Percentiles rank a stretch among this genome's conserved stretches.
These are phyloP conservation scores for Tragelaphus eurycerus DNA, from an alignment of 2,797 vertebrate species.

Conservation along the genomic window DNA sequence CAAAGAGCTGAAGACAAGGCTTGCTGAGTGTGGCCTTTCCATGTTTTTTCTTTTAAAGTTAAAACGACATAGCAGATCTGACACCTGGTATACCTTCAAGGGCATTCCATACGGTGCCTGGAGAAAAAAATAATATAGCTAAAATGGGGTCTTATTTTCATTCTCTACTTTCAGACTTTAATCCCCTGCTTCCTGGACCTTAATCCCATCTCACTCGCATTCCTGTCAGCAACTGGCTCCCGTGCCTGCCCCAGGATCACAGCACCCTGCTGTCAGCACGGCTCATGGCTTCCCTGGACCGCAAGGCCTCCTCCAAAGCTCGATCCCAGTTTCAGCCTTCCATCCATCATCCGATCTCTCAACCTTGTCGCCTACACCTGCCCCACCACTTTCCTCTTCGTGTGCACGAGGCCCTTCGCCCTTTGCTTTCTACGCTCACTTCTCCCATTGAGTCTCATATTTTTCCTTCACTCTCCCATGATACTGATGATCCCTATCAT, in stretches of 20 bases:
- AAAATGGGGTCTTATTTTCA: background rate
- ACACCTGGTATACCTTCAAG: background rate
- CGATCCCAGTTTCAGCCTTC: background rate
- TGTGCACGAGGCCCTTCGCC: background rate
- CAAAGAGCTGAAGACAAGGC: background rate
- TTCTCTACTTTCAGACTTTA: background rate
- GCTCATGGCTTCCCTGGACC: background rate
- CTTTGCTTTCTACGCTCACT: background rate
- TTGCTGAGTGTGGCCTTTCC: background rate
- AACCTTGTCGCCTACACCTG: accelerated
- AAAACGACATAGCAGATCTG: background rate
- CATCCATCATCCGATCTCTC: background rate
- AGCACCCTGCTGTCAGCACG: background rate
- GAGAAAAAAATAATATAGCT: background rate
- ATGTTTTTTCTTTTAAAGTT: background rate
- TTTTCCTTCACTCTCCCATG: background rate
- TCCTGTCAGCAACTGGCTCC: background rate
- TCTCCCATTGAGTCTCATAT: background rate
- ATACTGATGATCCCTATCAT: background rate
- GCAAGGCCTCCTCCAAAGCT: background rate
- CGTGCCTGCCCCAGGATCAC: background rate
- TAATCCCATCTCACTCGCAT: background rate
- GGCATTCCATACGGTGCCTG: background rate
- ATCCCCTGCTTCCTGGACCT: background rate
- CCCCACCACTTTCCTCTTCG: background rate